A percentile compares a stretch with the other conserved stretches of the same genome.
Conservation (phyloP, 2,888 invertebrate species). For the Lysandra coridon region DNA sequence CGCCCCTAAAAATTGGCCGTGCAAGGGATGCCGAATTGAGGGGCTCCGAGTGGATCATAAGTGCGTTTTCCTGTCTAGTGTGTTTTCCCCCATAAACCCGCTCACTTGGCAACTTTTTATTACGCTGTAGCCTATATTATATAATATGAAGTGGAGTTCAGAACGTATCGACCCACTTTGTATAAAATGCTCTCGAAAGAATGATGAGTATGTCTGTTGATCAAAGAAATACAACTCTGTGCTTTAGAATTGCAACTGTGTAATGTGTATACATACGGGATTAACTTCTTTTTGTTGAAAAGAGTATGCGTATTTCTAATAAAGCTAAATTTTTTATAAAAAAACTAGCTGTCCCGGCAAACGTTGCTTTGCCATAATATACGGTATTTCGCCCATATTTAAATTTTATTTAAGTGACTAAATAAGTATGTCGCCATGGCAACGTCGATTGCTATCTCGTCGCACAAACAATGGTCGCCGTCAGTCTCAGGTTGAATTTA, state of each 20-base stretch:
- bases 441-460: no score
- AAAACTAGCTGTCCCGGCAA: no score
- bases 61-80: constrained; percentile 38
- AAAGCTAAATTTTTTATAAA: no score
- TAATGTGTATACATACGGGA: background rate
- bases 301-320: no score
- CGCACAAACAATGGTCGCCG: no score
- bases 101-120: constrained; percentile 26
- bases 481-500: no score
- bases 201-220: constrained; percentile 13
- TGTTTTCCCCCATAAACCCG: constrained; percentile 21
- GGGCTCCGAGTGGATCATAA: constrained; percentile 36
- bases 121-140: constrained; percentile 13
- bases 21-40: constrained; percentile 34
- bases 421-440: no score
- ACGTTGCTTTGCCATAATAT: no score
- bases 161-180: constrained; percentile 30
- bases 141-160: background rate
- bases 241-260: background rate
- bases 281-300: background rate
- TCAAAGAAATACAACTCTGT: background rate
- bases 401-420: no score
- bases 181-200: constrained; percentile 26
- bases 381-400: no score
- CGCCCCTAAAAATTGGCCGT: constrained; percentile 37